Evolutionary conservation across 2,888 invertebrate genomes (phyloP).

Genomic region (Acrobasis consociella): DNA sequence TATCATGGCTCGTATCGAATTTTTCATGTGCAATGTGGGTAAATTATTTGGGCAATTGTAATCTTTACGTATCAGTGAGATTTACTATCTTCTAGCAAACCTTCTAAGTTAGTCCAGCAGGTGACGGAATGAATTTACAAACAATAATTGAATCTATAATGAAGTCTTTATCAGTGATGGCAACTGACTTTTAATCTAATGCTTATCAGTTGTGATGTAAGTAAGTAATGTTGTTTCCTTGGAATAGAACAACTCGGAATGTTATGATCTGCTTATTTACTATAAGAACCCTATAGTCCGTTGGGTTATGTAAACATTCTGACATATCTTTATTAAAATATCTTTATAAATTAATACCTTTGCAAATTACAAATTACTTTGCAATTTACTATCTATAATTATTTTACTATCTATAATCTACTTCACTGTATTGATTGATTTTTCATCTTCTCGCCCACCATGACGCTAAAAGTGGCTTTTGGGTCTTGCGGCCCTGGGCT

Average conservation of each 20-base stretch:
- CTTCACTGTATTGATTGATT: too few species aligned
- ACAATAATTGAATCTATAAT: neutral
- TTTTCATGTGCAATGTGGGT: constrained; percentile 14
- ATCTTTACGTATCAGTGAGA: neutral
- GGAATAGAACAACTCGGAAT: neutral
- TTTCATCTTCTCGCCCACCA: too few species aligned
- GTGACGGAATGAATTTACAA: neutral
- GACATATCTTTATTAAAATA: too few species aligned
- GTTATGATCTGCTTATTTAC: too few species aligned
- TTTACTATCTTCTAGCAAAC: neutral
- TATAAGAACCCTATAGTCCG: too few species aligned
- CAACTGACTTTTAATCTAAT: constrained; percentile 4
- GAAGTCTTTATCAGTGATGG: constrained; percentile 3
- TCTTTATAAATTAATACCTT: too few species aligned
- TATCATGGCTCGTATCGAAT: constrained; percentile 16
- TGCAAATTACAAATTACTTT: too few species aligned
- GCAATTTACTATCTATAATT: too few species aligned
- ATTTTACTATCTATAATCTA: too few species aligned
- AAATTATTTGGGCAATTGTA: neutral
- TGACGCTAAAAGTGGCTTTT: too few species aligned
- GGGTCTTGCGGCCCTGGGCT: too few species aligned
- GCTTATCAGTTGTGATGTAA: constrained; percentile 8
- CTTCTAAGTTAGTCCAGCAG: neutral
- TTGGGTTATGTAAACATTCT: too few species aligned
- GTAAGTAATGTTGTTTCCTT: neutral